Conservation (phyloP, 2,888 invertebrate genomes). For the Hirtodrosophila duncani region DNA sequence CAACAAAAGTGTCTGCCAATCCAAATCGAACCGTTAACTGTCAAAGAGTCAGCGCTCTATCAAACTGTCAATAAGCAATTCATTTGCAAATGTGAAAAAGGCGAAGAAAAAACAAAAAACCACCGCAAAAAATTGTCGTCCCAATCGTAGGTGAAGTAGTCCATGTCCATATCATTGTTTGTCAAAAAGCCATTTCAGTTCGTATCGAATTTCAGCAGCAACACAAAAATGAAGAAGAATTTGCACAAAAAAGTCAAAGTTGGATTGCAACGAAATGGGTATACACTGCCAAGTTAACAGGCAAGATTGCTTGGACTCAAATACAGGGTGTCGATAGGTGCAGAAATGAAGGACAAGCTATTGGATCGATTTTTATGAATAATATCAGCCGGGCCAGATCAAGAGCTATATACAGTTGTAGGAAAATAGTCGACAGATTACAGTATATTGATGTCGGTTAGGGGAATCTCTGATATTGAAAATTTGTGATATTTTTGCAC, state of each 20-base stretch:
- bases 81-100: slow-evolving; percentile 64
- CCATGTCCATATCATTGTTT: slow-evolving; percentile 64
- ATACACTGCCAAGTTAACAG: slow-evolving; percentile 13
- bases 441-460: too few relatives aligned
- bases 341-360: too few relatives aligned
- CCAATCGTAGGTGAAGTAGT: slow-evolving; percentile 55
- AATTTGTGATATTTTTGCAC: too few relatives aligned
- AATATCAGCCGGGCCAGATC: too few relatives aligned
- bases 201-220: slow-evolving; percentile 59
- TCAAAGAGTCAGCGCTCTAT: slow-evolving; percentile 57
- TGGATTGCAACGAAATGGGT: not conserved
- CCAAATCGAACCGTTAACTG: slow-evolving; percentile 31
- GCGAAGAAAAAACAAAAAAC: slow-evolving; percentile 17
- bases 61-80: slow-evolving; percentile 74
- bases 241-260: slow-evolving; percentile 13
- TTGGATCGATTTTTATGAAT: too few relatives aligned
- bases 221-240: slow-evolving; percentile 15
- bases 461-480: too few relatives aligned
- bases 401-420: too few relatives aligned
- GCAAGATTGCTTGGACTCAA: too few relatives aligned
- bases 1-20: slow-evolving; percentile 48
- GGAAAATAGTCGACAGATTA: too few relatives aligned
- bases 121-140: slow-evolving; percentile 25
- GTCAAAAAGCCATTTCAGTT: slow-evolving; percentile 69
- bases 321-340: too few relatives aligned